Base-by-base conservation (phyloP, 2,888 invertebrate species). In the Acronicta aceris region DNA sequence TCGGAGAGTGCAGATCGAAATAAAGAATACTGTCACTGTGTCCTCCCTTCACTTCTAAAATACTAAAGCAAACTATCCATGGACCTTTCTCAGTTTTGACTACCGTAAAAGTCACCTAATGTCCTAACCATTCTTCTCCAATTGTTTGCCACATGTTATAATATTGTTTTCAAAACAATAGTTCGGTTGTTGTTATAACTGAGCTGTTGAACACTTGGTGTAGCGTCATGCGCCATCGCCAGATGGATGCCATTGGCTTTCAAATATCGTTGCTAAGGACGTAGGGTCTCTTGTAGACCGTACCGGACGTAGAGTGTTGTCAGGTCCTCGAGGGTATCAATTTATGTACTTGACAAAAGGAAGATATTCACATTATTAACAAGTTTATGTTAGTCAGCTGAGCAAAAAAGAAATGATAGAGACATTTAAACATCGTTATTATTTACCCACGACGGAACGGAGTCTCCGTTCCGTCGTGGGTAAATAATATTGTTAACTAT, bases 121-220 rank as follows among this genome's bases (percentile, higher is more conserved):
- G 41, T 49, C 41, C 30, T 46, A 46, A 33, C 43, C 40, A 61
- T 67, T 57, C 61, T 56, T 72, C 46, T 59, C 25, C 48, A 12
- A 59, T 65, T 69, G 73, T 69, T 65, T 50, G 25, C 53, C n/a
- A 36, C 13, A 38, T 41, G 45, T 40, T 47, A 59, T 65, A 21
- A 49, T 53, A 38, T 50, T 68, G 69, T 73, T 70, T 38, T 70
- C 56, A 54, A 50, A 69, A 70, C 69, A 66, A 45, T 38, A 53
- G 33, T 42, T 25, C 36, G 25, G 30, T 30, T 38, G 45, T 49
- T 49, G 54, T 42, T 65, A 27, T 56, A 4, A 53, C 52, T 59
- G 33, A 72, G 56, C 36, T 54, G 41, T 46, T 13, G 13, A 45
- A 54, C 48, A 42, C 33, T 42, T 43, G 41, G 30, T 17, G 9